Percentiles rank a stretch among this genome's conserved stretches.
Conservation (phyloP, 1,140 invertebrate species). For the Eumeta japonica region DNA sequence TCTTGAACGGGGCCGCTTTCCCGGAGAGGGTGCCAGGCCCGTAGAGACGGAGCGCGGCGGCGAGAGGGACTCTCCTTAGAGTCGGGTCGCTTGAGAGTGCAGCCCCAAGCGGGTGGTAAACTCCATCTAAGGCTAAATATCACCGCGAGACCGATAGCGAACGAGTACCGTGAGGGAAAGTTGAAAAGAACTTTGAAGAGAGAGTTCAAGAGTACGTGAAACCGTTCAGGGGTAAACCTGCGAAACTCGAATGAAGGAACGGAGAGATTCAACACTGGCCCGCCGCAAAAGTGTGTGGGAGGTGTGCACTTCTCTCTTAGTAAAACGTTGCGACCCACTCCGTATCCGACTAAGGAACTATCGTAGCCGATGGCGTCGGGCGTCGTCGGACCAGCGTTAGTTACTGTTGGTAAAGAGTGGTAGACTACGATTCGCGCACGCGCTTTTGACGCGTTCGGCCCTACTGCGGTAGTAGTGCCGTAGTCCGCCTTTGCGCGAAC, state of each 20-base stretch:
- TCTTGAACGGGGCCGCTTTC: conserved; percentile 66
- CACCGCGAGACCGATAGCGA: conserved; percentile 80
- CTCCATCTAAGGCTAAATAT: conserved; percentile 87
- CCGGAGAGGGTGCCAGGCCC: conserved; percentile 73
- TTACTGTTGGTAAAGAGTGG: conserved; percentile 26
- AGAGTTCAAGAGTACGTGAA: conserved; percentile 86
- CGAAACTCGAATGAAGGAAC: conserved; percentile 61
- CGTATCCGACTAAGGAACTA: conserved; percentile 25
- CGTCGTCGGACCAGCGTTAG: conserved; percentile 15
- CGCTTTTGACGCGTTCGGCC: conserved; percentile 26
- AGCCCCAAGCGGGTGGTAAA: conserved; percentile 82
- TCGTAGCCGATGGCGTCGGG: conserved; percentile 15
- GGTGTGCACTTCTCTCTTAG: conserved; percentile 46
- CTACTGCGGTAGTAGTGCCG: too few relatives aligned
- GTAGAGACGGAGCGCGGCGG: conserved; percentile 56
- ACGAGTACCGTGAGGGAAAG: conserved; percentile 91
- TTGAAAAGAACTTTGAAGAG: conserved; percentile 88
- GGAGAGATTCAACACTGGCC: conserved; percentile 55
- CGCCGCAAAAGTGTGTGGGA: conserved; percentile 20
- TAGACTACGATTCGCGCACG: conserved; percentile 42
- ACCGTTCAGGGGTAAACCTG: conserved; percentile 72
- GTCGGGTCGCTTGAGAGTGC: conserved; percentile 84
- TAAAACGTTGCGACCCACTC: conserved; percentile 40
- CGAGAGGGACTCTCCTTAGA: conserved; percentile 65
- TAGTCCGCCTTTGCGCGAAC: conserved; percentile 30